Evolutionary conservation across 2,113 vertebrate genomes (phyloP).

Genomic region (Tachysurus vachellii): DNA sequence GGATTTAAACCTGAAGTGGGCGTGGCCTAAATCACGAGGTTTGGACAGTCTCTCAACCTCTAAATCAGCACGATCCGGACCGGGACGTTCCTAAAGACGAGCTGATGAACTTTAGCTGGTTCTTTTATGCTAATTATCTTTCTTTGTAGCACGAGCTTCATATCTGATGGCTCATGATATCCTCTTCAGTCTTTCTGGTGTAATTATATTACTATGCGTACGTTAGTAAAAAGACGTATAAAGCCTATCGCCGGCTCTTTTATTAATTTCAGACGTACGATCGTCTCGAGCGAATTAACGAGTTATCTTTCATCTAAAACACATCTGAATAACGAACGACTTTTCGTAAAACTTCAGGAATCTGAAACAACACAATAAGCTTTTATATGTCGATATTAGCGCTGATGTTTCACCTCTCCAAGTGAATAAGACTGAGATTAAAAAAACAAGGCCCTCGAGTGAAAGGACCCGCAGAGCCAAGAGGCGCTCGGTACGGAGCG

Average conservation of each 20-base stretch:
- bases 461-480: conserved; percentile 16
- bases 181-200: background rate
- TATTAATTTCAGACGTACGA: background rate
- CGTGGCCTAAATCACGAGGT: background rate
- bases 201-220: background rate
- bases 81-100: background rate
- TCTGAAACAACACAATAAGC: background rate
- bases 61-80: background rate
- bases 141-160: too few relatives aligned
- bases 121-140: too few relatives aligned
- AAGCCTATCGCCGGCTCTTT: background rate
- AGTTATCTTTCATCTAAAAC: background rate
- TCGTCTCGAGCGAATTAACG: background rate
- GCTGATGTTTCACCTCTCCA: background rate
- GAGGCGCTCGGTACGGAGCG: conserved; percentile 3
- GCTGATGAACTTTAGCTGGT: too few relatives aligned
- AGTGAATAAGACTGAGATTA: background rate
- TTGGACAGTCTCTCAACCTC: background rate
- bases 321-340: background rate
- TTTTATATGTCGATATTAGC: background rate
- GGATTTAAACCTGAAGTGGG: background rate
- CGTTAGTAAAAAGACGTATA: background rate
- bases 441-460: background rate
- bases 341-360: background rate
- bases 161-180: too few relatives aligned